Evolutionary conservation across 2,797 vertebrate species (phyloP).

Genomic region (Siniperca obscura): DNA sequence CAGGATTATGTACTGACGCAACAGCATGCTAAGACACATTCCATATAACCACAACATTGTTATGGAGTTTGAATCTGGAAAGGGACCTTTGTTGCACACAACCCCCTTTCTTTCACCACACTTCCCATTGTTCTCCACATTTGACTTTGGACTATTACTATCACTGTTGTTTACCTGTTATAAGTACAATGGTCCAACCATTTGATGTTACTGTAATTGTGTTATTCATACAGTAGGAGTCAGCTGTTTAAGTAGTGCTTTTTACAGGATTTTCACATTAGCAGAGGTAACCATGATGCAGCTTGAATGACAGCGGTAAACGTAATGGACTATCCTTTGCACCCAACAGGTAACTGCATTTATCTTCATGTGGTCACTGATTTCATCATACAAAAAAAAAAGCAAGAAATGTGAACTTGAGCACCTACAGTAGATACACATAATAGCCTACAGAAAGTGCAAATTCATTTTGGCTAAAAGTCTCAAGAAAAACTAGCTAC

Average conservation of each 20-base stretch:
- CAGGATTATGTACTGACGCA: not conserved
- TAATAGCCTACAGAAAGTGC: not conserved
- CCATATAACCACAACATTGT: not conserved
- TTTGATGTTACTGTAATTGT: not conserved
- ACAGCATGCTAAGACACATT: not conserved
- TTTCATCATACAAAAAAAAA: constrained; percentile 11
- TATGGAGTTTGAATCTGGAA: not conserved
- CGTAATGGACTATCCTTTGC: not conserved
- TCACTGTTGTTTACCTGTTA: too few species aligned
- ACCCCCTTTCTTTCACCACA: not conserved
- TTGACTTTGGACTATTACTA: not conserved
- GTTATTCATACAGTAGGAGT: constrained; percentile 5
- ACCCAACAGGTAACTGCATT: not conserved
- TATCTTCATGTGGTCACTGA: constrained; percentile 10
- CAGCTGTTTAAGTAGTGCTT: not conserved
- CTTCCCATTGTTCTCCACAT: not conserved
- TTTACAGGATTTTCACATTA: constrained; percentile 5
- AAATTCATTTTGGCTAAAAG: constrained; percentile 5
- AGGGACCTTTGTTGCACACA: not conserved
- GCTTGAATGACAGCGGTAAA: not conserved
- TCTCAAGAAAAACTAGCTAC: constrained; percentile 18
- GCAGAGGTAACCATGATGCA: not conserved
- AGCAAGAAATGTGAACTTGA: not conserved
- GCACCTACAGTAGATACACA: constrained; percentile 2
- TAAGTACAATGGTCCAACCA: not conserved